Base-by-base conservation (phyloP, 2,113 vertebrate genomes). In the Ochotona curzoniae region DNA sequence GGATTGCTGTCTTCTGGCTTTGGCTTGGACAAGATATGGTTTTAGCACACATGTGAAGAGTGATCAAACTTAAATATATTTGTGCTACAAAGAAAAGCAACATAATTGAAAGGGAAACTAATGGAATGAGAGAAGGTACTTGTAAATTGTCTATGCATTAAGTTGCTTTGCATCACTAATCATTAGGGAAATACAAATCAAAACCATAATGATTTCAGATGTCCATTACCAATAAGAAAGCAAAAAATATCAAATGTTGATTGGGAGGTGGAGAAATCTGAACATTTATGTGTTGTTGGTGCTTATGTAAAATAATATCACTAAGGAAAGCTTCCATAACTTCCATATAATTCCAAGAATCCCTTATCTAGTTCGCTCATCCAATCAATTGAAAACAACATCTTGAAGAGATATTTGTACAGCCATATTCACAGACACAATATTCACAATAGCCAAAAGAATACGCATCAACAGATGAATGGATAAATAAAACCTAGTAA, bases 81-180 rank as follows among this genome's bases (percentile, higher is more conserved):
- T 85, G 28, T 23, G 18, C 7, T 63, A 18, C 26, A 74, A 73
- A 54, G 14, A 32, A 69, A 84, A 69, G 14, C 25, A 57, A 71
- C 67, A 12, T 64, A 70, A 80, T 21, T 14, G 57, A 83, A 83
- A 38, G 17, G 38, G 30, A 30, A 83, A 35, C 23, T 8, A 17
- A 76, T 18, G 74, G 23, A 93, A 35, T 70, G 70, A 75, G 12
- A 69, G 38, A 70, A 93, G 76, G 83, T 63, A 89, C 51, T n/a
- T 93, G 2, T 14, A 35, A 76, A 60, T 25, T 26, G 3, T 20
- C 25, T 51, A 47, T 26, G 8, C 81, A 28, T 61, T 71, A 80
- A 89, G 44, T 9, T 47, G 7, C 21, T 76, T 0, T 60, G 38
- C 7, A 32, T 75, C 21, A 91, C 20, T 60, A 84, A 70, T 70